Evolutionary conservation across 2,888 invertebrate genomes (phyloP).

Genomic region (Heliconius hortense): DNA sequence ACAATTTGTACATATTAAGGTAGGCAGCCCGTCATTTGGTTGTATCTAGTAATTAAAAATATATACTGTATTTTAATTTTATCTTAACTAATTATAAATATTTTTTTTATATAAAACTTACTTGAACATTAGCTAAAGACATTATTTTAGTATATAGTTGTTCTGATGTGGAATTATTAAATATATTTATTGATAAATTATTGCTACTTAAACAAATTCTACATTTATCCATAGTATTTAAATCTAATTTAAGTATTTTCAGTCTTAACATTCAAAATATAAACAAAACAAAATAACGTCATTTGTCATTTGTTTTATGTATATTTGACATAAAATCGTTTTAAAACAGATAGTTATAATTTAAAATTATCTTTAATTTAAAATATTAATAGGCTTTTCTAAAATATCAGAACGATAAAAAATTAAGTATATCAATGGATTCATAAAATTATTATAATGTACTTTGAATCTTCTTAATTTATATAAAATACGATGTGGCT

Average conservation of each 20-base stretch:
- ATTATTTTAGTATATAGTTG: constrained; percentile 62
- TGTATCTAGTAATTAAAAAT: constrained; percentile 53
- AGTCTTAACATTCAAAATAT: not conserved
- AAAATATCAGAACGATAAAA: not conserved
- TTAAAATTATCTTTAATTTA: not conserved
- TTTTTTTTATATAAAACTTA: constrained; percentile 47
- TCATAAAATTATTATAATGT: not conserved
- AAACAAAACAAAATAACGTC: constrained; percentile 24
- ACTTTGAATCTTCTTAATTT: too few relatives aligned
- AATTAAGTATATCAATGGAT: not conserved
- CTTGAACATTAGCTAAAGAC: constrained; percentile 61
- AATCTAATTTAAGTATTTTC: not conserved
- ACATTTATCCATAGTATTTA: constrained; percentile 49
- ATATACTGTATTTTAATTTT: not conserved
- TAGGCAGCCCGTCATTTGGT: constrained; percentile 65
- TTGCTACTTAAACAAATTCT: constrained; percentile 60
- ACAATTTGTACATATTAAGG: constrained; percentile 63
- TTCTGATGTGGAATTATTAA: constrained; percentile 49
- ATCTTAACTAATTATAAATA: not conserved
- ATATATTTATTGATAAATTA: constrained; percentile 53
- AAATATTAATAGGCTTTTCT: not conserved
- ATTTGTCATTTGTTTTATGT: not conserved
- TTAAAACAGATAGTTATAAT: not conserved
- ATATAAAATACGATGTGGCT: not conserved
- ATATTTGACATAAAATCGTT: not conserved